Evolutionary conservation across 1,140 invertebrate genomes (phyloP).

Genomic region (Sitophilus oryzae): DNA sequence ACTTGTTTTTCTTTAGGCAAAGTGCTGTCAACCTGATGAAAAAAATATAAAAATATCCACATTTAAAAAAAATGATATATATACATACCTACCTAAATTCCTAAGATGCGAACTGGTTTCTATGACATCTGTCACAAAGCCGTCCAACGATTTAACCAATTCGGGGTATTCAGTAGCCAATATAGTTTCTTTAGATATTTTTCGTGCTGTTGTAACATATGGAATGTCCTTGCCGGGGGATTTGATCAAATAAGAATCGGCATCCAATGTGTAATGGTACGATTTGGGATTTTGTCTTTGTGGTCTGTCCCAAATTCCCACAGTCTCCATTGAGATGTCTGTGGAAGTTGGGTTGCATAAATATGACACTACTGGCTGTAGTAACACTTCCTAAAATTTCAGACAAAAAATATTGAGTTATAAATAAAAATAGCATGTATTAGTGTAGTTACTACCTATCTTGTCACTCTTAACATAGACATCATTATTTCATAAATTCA

Average conservation of each 20-base stretch:
- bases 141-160: constrained; percentile 56
- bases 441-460: no score
- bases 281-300: constrained; percentile 45
- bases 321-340: constrained; percentile 42
- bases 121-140: constrained; percentile 58
- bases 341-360: constrained; percentile 43
- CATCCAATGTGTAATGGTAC: constrained; percentile 50
- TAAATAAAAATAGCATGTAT: no score
- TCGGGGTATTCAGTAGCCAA: constrained; percentile 50
- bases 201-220: constrained; percentile 54
- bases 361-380: constrained; percentile 48
- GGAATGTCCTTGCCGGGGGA: constrained; percentile 21
- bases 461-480: no score
- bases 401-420: no score
- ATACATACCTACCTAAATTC: constrained; percentile 53
- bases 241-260: constrained; percentile 39
- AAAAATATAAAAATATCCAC: not conserved
- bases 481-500: no score
- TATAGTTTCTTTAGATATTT: constrained; percentile 58
- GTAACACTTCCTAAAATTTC: constrained; percentile 50
- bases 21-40: constrained; percentile 50
- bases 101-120: constrained; percentile 58
- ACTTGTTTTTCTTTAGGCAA: constrained; percentile 69
- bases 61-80: no score
- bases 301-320: constrained; percentile 53